phyloP scores from a whole-genome alignment of 2,113 vertebrate genomes.

The Lynx canadensis region DNA sequence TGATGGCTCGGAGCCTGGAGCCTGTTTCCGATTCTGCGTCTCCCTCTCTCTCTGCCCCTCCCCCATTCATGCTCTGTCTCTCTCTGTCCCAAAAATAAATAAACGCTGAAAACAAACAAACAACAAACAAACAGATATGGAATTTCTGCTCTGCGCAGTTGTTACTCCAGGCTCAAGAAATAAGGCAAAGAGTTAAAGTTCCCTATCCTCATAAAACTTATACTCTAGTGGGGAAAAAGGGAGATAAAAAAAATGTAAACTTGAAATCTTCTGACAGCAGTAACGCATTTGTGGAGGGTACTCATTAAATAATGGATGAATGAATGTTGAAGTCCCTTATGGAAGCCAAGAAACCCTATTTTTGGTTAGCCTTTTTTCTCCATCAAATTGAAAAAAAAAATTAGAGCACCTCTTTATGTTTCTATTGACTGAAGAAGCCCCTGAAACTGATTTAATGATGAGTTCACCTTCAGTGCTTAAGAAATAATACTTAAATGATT shows the following conservation, averaged over 20 bases:
- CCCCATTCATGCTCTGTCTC: too few relatives aligned
- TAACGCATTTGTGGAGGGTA: too few relatives aligned
- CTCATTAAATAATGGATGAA: background rate
- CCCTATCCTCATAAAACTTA: background rate
- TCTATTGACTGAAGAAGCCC: background rate
- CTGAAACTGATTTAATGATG: background rate
- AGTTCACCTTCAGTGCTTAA: background rate
- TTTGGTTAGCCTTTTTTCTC: background rate
- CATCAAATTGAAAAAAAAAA: background rate
- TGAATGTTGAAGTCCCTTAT: background rate
- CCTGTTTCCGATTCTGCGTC: too few relatives aligned
- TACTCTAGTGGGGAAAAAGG: background rate
- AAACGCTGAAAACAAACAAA: too few relatives aligned
- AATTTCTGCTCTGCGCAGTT: background rate
- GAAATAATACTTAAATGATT: conserved; percentile 3
- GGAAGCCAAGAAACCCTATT: background rate
- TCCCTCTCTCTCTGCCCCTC: too few relatives aligned
- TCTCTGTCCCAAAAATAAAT: too few relatives aligned
- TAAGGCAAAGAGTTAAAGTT: background rate
- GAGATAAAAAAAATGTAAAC: background rate
- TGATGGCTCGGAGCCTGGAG: too few relatives aligned
- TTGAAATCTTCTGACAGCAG: background rate
- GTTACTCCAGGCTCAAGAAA: background rate
- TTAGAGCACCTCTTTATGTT: background rate
- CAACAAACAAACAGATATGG: background rate